A percentile compares a stretch with the other conserved stretches of the same genome.
Evolutionary conservation across 2,888 invertebrate genomes (phyloP).

Genomic region (Coenonympha glycerion): DNA sequence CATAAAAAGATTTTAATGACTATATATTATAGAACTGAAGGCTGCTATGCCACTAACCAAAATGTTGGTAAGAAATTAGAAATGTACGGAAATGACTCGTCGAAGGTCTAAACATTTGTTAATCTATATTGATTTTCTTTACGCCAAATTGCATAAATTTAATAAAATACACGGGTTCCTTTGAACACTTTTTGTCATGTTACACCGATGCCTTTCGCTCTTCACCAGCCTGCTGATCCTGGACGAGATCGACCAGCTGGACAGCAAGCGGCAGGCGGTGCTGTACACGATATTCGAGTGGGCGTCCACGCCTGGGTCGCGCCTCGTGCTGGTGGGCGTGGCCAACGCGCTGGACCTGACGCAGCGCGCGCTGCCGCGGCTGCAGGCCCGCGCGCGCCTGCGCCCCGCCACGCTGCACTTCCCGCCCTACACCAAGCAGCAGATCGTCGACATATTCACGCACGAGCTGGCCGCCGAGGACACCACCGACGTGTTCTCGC

Average conservation of each 20-base stretch:
- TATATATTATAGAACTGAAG: too few species aligned
- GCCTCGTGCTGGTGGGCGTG: constrained; percentile 89
- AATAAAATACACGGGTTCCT: too few species aligned
- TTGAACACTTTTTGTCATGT: too few species aligned
- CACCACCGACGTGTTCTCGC: constrained; percentile 83
- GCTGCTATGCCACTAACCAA: too few species aligned
- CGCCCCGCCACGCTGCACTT: constrained; percentile 90
- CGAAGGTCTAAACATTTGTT: too few species aligned
- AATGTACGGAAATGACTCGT: too few species aligned
- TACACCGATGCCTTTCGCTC: constrained; percentile 18
- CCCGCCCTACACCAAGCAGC: constrained; percentile 91
- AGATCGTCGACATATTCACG: constrained; percentile 90
- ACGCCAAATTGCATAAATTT: too few species aligned
- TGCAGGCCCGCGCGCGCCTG: constrained; percentile 74
- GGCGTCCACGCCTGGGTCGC: constrained; percentile 82
- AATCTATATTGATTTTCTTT: too few species aligned
- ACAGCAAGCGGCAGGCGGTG: constrained; percentile 87
- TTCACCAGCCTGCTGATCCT: constrained; percentile 84
- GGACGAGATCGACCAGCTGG: constrained; percentile 97
- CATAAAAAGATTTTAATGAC: too few species aligned
- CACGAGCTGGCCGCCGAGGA: constrained; percentile 83
- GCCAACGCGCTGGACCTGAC: constrained; percentile 97
- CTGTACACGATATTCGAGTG: constrained; percentile 96
- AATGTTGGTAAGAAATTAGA: too few species aligned
- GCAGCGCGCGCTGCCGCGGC: constrained; percentile 89